Percentiles rank a stretch among this genome's conserved stretches.
phyloP scores from a whole-genome alignment of 2,888 invertebrate species.

The Punctoribates punctum region DNA sequence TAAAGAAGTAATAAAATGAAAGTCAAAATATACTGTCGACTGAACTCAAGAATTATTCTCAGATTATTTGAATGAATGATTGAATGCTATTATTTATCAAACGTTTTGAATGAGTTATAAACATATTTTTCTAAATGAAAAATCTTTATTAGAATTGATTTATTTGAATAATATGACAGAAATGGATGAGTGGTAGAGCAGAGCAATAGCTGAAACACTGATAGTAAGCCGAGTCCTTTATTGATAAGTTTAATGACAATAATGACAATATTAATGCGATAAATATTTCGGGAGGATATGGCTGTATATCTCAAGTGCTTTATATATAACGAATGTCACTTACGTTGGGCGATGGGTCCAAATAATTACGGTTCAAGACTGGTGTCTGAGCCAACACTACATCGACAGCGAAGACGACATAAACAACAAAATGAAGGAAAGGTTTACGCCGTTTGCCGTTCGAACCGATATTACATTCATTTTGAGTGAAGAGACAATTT shows the following conservation, averaged over 20 bases:
- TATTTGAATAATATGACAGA: constrained; percentile 12
- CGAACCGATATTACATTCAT: background rate
- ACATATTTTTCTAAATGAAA: constrained; percentile 14
- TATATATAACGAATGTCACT: constrained; percentile 25
- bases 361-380: constrained; percentile 26
- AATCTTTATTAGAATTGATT: constrained; percentile 31
- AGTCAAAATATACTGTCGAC: no score
- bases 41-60: background rate
- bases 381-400: constrained; percentile 1
- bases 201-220: constrained; percentile 25
- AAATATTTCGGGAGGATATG: constrained; percentile 34
- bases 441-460: background rate
- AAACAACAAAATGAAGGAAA: constrained; percentile 16
- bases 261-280: constrained; percentile 32
- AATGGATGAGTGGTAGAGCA: constrained; percentile 24
- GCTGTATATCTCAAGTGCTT: constrained; percentile 16
- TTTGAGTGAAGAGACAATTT: constrained; percentile 1
- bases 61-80: background rate
- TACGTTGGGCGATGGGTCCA: constrained; percentile 15
- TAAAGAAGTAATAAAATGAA: no score
- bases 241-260: constrained; percentile 32
- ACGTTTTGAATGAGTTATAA: background rate
- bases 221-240: constrained; percentile 27
- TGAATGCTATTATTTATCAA: constrained; percentile 1
- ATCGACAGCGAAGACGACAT: constrained; percentile 23